Base-by-base conservation (phyloP, 2,113 vertebrate genomes). In the Anarrhichthys ocellatus region DNA sequence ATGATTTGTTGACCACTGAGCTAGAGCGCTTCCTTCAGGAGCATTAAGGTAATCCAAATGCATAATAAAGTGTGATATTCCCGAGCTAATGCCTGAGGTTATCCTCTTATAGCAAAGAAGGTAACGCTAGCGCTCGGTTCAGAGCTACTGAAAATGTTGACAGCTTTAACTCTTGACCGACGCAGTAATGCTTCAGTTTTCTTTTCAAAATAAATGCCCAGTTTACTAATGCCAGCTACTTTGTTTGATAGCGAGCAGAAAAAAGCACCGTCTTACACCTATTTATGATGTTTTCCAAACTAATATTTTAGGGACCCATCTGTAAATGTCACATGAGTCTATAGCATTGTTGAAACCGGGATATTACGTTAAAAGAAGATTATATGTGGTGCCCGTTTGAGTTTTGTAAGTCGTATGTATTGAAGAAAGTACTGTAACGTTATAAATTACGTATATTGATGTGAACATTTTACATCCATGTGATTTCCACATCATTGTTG, bases 11-110 rank as follows among this genome's bases (percentile, higher is more conserved):
- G 46, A 17, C 42, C 32, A 4, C 68, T 14, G 79, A 74, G 27
- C 56, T 9, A 0, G 18, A 70, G 40, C 54, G 14, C 59, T 54
- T 2, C 13, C 65, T 67, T 18, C 68, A 1, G 36, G 24, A 82
- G 11, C 17, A 20, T 38, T 52, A 13, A 90, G 92, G 90, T 93
- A 90, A 88, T 46, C 0, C 10, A 5, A 9, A 9, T 34, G 14
- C 4, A 14, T 2, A 42, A 24, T 8, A 7, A 58, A n/a, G 20
- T 32, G 3, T 48, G 7, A 24, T 29, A 32, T 64, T 52, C 4
- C 11, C 3, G 27, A 9, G 27, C 1, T n/a, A 22, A 9, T 18
- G 6, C 38, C 14, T 64, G 6, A 38, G 22, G 22, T 83, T 74
- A 46, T 56, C 32, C 22, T 40, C 22, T 44, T 17, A 29, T 6